phyloP scores from a whole-genome alignment of 2,113 vertebrate species.

The Myocastor coypus region DNA sequence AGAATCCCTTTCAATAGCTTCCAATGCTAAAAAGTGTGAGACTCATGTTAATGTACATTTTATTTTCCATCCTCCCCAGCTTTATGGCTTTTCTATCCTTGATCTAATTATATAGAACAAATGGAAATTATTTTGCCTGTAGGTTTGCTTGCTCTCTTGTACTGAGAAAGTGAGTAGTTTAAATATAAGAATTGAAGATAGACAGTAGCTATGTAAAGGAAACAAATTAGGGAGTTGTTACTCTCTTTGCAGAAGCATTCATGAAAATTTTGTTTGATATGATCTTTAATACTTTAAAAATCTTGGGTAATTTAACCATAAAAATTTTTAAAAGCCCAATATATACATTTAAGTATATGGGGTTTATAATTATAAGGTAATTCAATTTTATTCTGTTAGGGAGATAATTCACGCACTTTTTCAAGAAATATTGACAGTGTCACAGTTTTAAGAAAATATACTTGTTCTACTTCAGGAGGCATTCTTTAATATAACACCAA shows the following conservation, averaged over 20 bases:
- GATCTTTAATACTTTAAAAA: constrained; percentile 45
- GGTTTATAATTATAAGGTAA: not conserved
- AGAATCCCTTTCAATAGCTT: constrained; percentile 29
- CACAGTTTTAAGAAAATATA: constrained; percentile 14
- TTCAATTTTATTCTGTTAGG: not conserved
- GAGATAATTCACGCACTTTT: constrained; percentile 21
- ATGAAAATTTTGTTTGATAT: not conserved
- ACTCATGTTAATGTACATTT: not conserved
- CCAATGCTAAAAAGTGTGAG: not conserved
- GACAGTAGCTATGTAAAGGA: not conserved
- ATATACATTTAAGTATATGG: constrained; percentile 1
- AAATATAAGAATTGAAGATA: not conserved
- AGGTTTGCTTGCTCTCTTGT: not conserved
- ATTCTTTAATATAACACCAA: not conserved
- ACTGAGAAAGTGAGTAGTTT: not conserved
- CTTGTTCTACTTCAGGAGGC: not conserved
- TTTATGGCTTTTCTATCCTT: constrained; percentile 47
- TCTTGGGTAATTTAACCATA: constrained; percentile 9
- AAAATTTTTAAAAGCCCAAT: not conserved
- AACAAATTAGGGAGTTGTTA: constrained; percentile 5
- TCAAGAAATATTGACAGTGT: not conserved
- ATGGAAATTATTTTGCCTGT: constrained; percentile 29
- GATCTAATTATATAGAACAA: constrained; percentile 48
- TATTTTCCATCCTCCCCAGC: constrained; percentile 6
- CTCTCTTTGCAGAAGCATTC: constrained; percentile 20